These are phyloP conservation scores for Sphaerolaimus hirsutus DNA, from an alignment of 2,888 invertebrate genomes.

Conservation along the genomic window DNA sequence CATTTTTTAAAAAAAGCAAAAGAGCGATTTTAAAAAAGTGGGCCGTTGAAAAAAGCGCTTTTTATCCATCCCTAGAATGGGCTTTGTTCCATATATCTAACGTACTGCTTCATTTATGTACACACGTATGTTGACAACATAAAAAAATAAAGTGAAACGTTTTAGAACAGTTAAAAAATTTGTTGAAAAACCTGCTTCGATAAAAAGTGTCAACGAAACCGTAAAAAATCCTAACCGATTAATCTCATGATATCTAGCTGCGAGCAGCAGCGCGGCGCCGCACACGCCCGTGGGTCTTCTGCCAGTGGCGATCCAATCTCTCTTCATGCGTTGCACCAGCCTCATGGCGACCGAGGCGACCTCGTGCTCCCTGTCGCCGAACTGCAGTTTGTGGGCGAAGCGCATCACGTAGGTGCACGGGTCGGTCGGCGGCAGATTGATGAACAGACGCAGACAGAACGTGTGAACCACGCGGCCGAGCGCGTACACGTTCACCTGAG, in stretches of 20 bases:
- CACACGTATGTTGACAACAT: too few relatives aligned
- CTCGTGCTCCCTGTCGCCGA: constrained; percentile 65
- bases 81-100: too few relatives aligned
- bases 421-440: constrained; percentile 42
- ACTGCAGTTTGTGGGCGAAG: constrained; percentile 68
- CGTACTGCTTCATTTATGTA: too few relatives aligned
- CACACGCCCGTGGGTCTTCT: constrained; percentile 84
- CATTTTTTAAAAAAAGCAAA: too few relatives aligned
- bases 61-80: too few relatives aligned
- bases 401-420: constrained; percentile 82
- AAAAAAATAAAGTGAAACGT: too few relatives aligned
- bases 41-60: too few relatives aligned
- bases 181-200: too few relatives aligned
- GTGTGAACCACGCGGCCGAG: constrained; percentile 72
- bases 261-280: constrained; percentile 83
- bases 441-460: constrained; percentile 61
- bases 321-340: constrained; percentile 83
- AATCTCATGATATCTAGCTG: constrained; percentile 47
- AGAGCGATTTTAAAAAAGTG: too few relatives aligned
- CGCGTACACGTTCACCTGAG: constrained; percentile 76
- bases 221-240: constrained; percentile 17
- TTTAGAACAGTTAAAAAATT: too few relatives aligned
- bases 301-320: constrained; percentile 86
- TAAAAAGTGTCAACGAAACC: too few relatives aligned
- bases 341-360: constrained; percentile 42